These are phyloP conservation scores for Drosophila pandora DNA, from an alignment of 1,140 invertebrate species.

Conservation along the genomic window DNA sequence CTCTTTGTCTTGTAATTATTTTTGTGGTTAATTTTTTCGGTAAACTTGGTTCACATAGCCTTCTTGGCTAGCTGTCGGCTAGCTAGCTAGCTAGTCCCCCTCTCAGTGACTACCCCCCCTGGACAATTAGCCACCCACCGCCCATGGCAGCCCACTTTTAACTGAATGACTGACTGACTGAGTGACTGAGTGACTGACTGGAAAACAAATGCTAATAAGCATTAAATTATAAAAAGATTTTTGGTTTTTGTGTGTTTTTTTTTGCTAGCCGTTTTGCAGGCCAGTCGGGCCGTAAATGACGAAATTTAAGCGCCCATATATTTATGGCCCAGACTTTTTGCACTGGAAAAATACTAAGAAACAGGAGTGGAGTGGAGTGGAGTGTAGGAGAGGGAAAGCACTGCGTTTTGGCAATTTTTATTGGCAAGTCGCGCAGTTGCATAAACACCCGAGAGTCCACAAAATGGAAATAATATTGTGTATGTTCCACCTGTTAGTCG, in stretches of 20 bases:
- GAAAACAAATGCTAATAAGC: constrained; percentile 75
- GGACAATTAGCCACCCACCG: constrained; percentile 2
- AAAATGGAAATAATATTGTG: constrained; percentile 49
- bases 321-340: constrained; percentile 81
- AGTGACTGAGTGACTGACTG: constrained; percentile 15
- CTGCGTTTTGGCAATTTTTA: constrained; percentile 62
- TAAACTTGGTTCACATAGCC: constrained; percentile 14
- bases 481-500: constrained; percentile 35
- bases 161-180: background rate
- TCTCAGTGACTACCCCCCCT: no score
- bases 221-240: constrained; percentile 80
- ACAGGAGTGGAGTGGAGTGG: background rate
- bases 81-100: no score
- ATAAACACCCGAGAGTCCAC: constrained; percentile 60
- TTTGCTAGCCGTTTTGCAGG: constrained; percentile 24
- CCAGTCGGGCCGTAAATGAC: constrained; percentile 76
- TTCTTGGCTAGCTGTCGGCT: constrained; percentile 2
- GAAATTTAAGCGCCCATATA: constrained; percentile 80
- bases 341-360: constrained; percentile 68
- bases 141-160: constrained; percentile 5
- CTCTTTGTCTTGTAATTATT: constrained; percentile 17
- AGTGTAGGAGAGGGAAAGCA: background rate
- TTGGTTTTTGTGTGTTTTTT: constrained; percentile 54
- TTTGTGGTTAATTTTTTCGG: background rate
- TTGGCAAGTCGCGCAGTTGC: constrained; percentile 77